Conservation (phyloP, 2,797 vertebrate genomes). For the Fundulus diaphanus region DNA sequence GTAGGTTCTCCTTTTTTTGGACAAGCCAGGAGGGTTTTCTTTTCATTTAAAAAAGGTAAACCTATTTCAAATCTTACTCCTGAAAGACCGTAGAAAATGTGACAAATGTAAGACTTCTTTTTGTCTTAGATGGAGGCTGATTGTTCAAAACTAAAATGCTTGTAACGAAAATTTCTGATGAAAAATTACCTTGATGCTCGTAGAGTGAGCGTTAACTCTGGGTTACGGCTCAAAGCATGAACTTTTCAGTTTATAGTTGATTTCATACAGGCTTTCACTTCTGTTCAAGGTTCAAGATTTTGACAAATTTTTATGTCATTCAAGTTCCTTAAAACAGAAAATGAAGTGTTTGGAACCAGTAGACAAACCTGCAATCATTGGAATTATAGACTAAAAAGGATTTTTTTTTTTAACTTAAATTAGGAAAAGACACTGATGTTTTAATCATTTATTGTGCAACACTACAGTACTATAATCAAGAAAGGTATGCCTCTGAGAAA, state of each 20-base stretch:
- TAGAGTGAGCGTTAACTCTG: background rate
- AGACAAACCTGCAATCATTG: background rate
- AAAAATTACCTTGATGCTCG: background rate
- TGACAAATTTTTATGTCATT: conserved; percentile 35
- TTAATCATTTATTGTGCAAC: background rate
- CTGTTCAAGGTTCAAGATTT: conserved; percentile 10
- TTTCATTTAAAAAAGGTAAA: conserved; percentile 71
- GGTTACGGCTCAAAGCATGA: background rate
- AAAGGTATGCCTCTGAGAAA: background rate
- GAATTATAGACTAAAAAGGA: background rate
- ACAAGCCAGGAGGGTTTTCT: conserved; percentile 65
- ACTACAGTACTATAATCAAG: background rate
- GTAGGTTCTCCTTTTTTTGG: conserved; percentile 73
- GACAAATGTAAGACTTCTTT: background rate
- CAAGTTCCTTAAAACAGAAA: conserved; percentile 17
- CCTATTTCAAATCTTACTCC: background rate
- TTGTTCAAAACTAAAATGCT: background rate
- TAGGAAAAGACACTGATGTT: background rate
- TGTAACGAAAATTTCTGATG: too few relatives aligned
- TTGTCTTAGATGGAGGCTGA: too few relatives aligned
- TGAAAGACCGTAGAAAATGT: background rate
- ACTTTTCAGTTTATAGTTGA: conserved; percentile 6
- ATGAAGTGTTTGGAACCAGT: conserved; percentile 22
- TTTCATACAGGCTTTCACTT: background rate
- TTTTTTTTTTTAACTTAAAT: background rate